Percentiles rank a stretch among this genome's conserved stretches.
These are phyloP conservation scores for Taenioides sp. DNA, from an alignment of 2,797 vertebrate species.

Conservation along the genomic window DNA sequence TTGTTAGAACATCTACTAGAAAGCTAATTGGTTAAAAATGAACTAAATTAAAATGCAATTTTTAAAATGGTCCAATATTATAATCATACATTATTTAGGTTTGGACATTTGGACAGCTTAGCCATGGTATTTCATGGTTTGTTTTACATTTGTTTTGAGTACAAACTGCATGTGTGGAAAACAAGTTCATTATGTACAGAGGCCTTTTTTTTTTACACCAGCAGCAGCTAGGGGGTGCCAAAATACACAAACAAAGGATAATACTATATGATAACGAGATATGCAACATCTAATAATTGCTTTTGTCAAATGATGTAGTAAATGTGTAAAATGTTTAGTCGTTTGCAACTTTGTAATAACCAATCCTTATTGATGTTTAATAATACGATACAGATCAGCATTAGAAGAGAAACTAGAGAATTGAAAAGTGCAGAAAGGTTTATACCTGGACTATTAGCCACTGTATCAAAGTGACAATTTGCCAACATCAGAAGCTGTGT, in stretches of 20 bases:
- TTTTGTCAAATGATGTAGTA: too few relatives aligned
- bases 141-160: too few relatives aligned
- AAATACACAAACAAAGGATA: too few relatives aligned
- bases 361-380: neutral
- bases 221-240: too few relatives aligned
- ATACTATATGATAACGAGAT: too few relatives aligned
- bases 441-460: conserved; percentile 91
- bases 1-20: neutral
- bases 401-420: neutral
- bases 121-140: neutral
- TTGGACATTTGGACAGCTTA: neutral
- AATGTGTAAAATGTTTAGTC: neutral
- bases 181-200: neutral
- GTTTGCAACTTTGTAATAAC: neutral
- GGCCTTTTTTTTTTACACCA: too few relatives aligned
- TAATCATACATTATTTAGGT: neutral
- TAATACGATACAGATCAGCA: neutral
- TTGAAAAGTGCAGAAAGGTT: neutral
- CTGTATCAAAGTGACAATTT: conserved; percentile 97
- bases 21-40: neutral
- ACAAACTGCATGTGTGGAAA: neutral
- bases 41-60: neutral
- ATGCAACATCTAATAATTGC: too few relatives aligned
- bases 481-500: conserved; percentile 89
- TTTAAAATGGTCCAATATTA: neutral